A percentile compares a stretch with the other conserved stretches of the same genome.
Evolutionary conservation across 2,113 vertebrate species (phyloP).

Genomic region (Panthera leo): DNA sequence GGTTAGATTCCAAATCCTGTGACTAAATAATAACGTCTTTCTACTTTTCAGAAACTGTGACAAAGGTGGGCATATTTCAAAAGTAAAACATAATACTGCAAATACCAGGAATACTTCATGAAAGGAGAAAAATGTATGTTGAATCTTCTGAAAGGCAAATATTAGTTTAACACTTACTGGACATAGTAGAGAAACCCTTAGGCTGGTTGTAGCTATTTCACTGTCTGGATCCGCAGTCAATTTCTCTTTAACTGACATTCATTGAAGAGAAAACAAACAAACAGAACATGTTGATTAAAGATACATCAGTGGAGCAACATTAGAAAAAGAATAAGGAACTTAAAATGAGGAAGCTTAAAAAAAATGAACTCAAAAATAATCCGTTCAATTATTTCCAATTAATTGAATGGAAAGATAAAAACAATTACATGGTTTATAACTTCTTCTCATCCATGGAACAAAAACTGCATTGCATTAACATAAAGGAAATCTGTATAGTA

Average conservation of each 20-base stretch:
- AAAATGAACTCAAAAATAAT: not conserved
- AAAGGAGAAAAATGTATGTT: not conserved
- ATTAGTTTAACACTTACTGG: slow-evolving; percentile 90
- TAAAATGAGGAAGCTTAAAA: not conserved
- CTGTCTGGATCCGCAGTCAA: slow-evolving; percentile 99
- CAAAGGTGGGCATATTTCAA: not conserved
- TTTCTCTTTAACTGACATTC: slow-evolving; percentile 96
- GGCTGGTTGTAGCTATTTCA: slow-evolving; percentile 98
- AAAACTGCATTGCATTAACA: not conserved
- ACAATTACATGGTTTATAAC: slow-evolving; percentile 6
- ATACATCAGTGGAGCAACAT: not conserved
- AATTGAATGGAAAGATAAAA: not conserved
- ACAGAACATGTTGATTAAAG: slow-evolving; percentile 48
- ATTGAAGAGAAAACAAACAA: slow-evolving; percentile 71
- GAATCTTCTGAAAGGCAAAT: slow-evolving; percentile 1
- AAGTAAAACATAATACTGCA: slow-evolving; percentile 44
- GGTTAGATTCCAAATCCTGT: slow-evolving; percentile 9
- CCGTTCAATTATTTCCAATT: not conserved
- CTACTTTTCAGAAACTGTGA: not conserved
- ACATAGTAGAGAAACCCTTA: slow-evolving; percentile 98
- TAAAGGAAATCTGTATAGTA: not conserved
- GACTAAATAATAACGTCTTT: not conserved
- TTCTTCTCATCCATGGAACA: not conserved
- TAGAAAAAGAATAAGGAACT: slow-evolving; percentile 51
- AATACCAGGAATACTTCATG: not conserved